phyloP scores from a whole-genome alignment of 2,797 vertebrate genomes.

The Gallinago solitaria region DNA sequence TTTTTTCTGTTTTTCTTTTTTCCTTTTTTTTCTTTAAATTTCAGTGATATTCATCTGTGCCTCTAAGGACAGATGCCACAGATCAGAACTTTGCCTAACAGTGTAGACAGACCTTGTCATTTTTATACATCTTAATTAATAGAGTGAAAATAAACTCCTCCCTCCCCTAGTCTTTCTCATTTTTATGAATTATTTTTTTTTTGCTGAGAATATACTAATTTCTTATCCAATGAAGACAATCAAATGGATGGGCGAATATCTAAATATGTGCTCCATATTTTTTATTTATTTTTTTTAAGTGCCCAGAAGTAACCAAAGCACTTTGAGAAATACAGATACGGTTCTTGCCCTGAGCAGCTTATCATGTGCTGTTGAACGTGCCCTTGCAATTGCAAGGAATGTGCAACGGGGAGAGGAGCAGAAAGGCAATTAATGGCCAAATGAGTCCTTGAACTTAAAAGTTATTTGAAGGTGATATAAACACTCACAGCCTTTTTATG shows the following conservation, averaged over 20 bases:
- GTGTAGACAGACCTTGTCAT: not conserved
- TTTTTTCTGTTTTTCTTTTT: too few species aligned
- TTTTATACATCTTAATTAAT: not conserved
- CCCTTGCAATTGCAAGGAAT: conserved; percentile 6
- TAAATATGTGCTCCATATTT: not conserved
- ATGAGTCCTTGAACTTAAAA: conserved; percentile 33
- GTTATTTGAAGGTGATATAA: conserved; percentile 45
- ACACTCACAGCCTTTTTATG: not conserved
- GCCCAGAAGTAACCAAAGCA: conserved; percentile 33
- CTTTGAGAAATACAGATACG: conserved; percentile 10
- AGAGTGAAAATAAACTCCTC: not conserved
- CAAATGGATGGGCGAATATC: not conserved
- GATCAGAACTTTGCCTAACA: not conserved
- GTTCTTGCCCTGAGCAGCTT: conserved; percentile 49
- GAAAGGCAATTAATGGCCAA: conserved; percentile 44
- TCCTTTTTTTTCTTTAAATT: not conserved
- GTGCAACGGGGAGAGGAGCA: not conserved
- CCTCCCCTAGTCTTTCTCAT: not conserved
- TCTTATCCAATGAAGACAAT: not conserved
- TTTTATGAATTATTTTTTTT: not conserved
- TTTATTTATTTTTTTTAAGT: not conserved
- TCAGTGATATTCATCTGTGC: not conserved
- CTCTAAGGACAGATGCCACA: fast-evolving
- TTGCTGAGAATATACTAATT: not conserved
- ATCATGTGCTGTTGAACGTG: not conserved